phyloP scores from a whole-genome alignment of 2,888 invertebrate genomes.

The Merodon equestris region DNA sequence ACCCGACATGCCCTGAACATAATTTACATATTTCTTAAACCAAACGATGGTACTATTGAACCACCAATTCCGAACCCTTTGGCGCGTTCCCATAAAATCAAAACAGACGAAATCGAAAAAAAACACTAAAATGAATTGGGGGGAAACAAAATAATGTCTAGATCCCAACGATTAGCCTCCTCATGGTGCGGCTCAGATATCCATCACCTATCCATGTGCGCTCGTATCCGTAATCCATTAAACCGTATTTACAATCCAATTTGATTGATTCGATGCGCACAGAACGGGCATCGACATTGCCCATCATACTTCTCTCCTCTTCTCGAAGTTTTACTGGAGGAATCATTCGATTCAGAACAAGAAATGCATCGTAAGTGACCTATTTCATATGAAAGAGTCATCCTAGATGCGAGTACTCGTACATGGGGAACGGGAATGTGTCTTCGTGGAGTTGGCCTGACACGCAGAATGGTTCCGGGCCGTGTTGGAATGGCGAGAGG shows the following conservation, averaged over 20 bases:
- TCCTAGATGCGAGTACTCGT: conserved; percentile 20
- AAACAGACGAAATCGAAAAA: conserved; percentile 4
- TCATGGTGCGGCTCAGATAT: conserved; percentile 29
- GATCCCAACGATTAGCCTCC: conserved; percentile 49
- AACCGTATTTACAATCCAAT: conserved; percentile 64
- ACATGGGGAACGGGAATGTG: background rate
- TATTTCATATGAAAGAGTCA: conserved; percentile 53
- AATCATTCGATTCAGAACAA: no score
- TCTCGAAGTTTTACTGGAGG: no score
- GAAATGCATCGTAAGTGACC: conserved; percentile 45
- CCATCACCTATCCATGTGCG: conserved; percentile 8
- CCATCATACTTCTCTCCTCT: background rate
- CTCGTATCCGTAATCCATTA: conserved; percentile 64
- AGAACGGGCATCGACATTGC: conserved; percentile 2
- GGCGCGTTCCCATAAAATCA: background rate
- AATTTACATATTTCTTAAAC: conserved; percentile 48
- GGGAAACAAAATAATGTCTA: conserved; percentile 10
- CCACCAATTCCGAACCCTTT: conserved; percentile 1
- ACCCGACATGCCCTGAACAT: conserved; percentile 54
- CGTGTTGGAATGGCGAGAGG: conserved; percentile 6
- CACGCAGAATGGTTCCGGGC: conserved; percentile 51
- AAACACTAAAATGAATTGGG: conserved; percentile 1
- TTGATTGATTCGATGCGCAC: conserved; percentile 67
- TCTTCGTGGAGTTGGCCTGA: conserved; percentile 30
- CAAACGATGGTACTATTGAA: no score